Percentiles rank a stretch among this genome's conserved stretches.
Conservation (phyloP, 2,888 invertebrate species). For the Standfussiana lucernea region DNA sequence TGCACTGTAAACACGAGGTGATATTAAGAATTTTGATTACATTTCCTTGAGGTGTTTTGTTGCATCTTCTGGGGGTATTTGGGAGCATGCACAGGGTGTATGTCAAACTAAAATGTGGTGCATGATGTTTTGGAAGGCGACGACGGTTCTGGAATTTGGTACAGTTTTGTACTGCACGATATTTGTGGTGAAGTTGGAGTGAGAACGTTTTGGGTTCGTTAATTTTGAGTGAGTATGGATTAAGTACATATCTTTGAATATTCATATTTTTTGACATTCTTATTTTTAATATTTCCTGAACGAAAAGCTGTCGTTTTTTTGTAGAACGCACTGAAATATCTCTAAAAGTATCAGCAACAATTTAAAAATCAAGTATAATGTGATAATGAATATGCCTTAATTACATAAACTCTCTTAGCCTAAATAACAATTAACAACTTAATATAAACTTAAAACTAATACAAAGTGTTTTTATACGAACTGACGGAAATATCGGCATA, state of each 20-base stretch:
- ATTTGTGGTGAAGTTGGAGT: neutral
- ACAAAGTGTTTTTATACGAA: slow-evolving; percentile 41
- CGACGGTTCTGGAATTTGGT: neutral
- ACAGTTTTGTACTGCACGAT: neutral
- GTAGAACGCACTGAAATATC: neutral
- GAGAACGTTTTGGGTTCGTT: neutral
- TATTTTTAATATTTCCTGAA: neutral
- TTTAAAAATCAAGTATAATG: neutral
- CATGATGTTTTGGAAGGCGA: neutral
- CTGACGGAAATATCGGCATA: slow-evolving; percentile 45
- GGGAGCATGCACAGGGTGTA: neutral
- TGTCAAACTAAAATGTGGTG: slow-evolving; percentile 1
- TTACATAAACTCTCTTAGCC: slow-evolving; percentile 2
- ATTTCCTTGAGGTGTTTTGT: slow-evolving; percentile 54
- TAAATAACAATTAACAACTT: slow-evolving; percentile 20
- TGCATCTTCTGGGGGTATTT: slow-evolving; percentile 13
- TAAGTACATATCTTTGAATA: too few species aligned
- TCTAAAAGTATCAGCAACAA: neutral
- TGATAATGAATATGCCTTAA: slow-evolving; percentile 33
- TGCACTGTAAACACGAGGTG: slow-evolving; percentile 66
- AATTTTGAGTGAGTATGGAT: neutral
- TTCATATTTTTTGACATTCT: too few species aligned
- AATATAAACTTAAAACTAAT: slow-evolving; percentile 29
- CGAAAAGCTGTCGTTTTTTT: neutral
- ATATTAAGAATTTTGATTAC: slow-evolving; percentile 65